Base-by-base conservation (phyloP, 2,888 invertebrate genomes). In the Acrobasis suavella region DNA sequence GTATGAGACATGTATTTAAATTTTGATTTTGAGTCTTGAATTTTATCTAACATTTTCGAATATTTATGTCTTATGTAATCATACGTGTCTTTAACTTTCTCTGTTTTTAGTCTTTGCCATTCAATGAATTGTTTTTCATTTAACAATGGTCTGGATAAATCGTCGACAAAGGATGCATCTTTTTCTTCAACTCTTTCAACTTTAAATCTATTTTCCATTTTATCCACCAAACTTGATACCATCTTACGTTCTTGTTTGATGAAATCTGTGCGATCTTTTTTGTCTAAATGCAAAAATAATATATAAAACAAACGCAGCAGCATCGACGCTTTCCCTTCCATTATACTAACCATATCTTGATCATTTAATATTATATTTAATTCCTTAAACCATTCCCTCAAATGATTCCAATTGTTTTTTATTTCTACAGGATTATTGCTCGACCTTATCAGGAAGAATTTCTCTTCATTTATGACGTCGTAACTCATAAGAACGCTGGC, bases 271-370 rank as follows among this genome's bases (percentile, higher is more conserved):
- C 92, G 88, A 71, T 94, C 93, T 76, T 91, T 93, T 74, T 93
- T 93, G 69, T 95, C 94, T 58, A 95, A 82, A 66, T 91, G 89
- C 9, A 95, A 82, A 74, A 94, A 95, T 6, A 95, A 78, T 77
- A 94, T 93, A 78, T 95, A 95, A 75, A 95, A 94, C 1, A 95
- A 73, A 39, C 93, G 89, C 6, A 94, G 80, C 8, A 94, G 81
- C 0, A 93, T 80, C 9, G 92, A 87, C 5, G 93, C 93, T 64
- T 85, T 89, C 0, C 93, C 93, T 62, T 87, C 83, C 65, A 92
- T 91, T 15, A 95, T 87, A 61, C 88, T 88, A 3, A 81, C 76
- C 55, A 94, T 72, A 61, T 93, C 93, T 3, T 85, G 72, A 22
- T 91, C 87, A 54, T 76, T 81, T 66, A 93, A 76, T 55, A 82